phyloP scores from a whole-genome alignment of 2,797 vertebrate species.

The Aphelocoma californica region DNA sequence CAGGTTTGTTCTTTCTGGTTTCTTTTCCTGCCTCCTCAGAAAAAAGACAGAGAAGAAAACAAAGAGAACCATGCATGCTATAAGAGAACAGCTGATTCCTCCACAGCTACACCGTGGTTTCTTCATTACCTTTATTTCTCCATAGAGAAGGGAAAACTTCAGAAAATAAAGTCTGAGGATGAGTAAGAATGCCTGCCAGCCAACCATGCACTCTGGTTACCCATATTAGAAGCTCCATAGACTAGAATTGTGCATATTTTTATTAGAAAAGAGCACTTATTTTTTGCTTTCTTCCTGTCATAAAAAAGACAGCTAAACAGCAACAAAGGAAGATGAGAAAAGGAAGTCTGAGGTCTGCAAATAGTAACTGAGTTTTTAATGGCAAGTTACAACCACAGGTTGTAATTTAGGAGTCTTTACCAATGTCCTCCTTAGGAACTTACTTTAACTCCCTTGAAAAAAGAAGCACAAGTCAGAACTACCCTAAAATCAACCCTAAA shows the following conservation, averaged over 20 bases:
- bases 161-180: background rate
- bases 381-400: background rate
- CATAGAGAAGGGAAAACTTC: background rate
- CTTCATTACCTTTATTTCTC: background rate
- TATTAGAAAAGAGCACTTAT: background rate
- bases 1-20: background rate
- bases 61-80: accelerated
- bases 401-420: background rate
- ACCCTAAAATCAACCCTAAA: background rate
- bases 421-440: background rate
- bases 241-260: background rate
- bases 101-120: background rate
- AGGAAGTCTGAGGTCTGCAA: background rate
- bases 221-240: background rate
- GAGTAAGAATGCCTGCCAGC: background rate
- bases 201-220: background rate
- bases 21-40: background rate
- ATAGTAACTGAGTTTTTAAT: background rate
- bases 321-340: background rate
- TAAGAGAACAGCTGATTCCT: background rate
- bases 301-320: background rate
- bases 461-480: background rate
- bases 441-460: background rate
- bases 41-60: background rate
- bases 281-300: background rate